These are phyloP conservation scores for Axea sp. DNA, from an alignment of 2,888 invertebrate genomes.

Conservation along the genomic window DNA sequence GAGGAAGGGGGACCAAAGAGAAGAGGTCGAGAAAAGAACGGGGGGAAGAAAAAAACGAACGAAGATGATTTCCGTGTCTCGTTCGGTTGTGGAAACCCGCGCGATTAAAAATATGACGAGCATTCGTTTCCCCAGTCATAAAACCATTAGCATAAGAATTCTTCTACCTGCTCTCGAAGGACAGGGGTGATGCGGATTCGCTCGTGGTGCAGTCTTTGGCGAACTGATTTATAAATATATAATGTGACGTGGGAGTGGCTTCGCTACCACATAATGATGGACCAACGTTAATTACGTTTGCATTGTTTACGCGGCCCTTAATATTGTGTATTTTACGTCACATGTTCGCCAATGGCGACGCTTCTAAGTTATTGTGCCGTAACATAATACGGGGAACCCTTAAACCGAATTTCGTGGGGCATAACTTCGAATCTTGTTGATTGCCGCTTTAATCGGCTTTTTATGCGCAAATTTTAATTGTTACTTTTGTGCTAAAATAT, in stretches of 20 bases:
- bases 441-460: no score
- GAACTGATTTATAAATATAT: conserved; percentile 80
- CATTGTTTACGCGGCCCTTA: conserved; percentile 67
- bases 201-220: conserved; percentile 65
- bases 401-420: neutral
- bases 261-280: conserved; percentile 80
- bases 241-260: conserved; percentile 80
- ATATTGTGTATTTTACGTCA: conserved; percentile 53
- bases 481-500: no score
- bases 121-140: conserved; percentile 79
- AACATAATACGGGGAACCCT: conserved; percentile 12
- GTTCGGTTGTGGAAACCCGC: conserved; percentile 72
- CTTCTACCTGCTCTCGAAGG: conserved; percentile 75
- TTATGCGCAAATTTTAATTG: no score
- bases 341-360: conserved; percentile 15
- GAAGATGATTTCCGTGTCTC: conserved; percentile 67
- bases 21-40: no score
- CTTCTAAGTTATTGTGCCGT: conserved; percentile 29
- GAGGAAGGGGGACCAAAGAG: no score
- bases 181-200: conserved; percentile 56
- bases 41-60: conserved; percentile 18
- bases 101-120: conserved; percentile 79
- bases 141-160: conserved; percentile 80
- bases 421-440: neutral
- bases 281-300: conserved; percentile 79